These are phyloP conservation scores for Gymnothorax reevesii DNA, from an alignment of 2,797 vertebrate genomes.

Conservation along the genomic window DNA sequence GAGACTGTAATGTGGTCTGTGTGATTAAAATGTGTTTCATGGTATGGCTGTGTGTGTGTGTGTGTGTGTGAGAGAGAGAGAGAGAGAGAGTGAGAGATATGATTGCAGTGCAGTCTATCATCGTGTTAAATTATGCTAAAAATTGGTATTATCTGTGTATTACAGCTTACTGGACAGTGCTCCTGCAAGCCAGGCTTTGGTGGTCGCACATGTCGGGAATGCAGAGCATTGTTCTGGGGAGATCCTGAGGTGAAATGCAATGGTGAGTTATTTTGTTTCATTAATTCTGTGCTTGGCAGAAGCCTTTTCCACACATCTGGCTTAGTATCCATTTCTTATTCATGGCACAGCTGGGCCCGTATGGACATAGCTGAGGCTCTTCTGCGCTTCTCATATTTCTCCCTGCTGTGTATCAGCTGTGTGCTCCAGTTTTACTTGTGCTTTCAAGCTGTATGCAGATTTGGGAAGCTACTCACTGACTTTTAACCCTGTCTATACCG, in stretches of 20 bases:
- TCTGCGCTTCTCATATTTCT: not conserved
- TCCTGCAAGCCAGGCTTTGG: conserved; percentile 91
- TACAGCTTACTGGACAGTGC: conserved; percentile 91
- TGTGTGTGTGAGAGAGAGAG: too few species aligned
- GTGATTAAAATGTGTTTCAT: not conserved
- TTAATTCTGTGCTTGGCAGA: not conserved
- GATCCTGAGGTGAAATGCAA: conserved; percentile 84
- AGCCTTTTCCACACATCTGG: not conserved
- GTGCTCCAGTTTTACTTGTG: not conserved
- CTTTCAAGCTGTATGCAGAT: not conserved
- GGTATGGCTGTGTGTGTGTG: not conserved
- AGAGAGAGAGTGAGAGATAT: too few species aligned
- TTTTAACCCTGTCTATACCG: not conserved
- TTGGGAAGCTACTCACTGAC: not conserved
- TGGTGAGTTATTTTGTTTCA: conserved; percentile 67
- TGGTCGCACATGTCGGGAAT: conserved; percentile 89
- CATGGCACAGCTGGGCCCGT: not conserved
- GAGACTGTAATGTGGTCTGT: not conserved
- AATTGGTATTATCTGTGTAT: conserved; percentile 45
- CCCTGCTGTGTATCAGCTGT: not conserved
- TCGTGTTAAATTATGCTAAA: not conserved
- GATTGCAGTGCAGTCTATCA: not conserved
- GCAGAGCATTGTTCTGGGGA: conserved; percentile 93
- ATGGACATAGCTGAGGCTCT: not conserved
- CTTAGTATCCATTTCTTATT: not conserved